Conservation (phyloP, 1,140 invertebrate genomes). For the Chelonus insularis region DNA sequence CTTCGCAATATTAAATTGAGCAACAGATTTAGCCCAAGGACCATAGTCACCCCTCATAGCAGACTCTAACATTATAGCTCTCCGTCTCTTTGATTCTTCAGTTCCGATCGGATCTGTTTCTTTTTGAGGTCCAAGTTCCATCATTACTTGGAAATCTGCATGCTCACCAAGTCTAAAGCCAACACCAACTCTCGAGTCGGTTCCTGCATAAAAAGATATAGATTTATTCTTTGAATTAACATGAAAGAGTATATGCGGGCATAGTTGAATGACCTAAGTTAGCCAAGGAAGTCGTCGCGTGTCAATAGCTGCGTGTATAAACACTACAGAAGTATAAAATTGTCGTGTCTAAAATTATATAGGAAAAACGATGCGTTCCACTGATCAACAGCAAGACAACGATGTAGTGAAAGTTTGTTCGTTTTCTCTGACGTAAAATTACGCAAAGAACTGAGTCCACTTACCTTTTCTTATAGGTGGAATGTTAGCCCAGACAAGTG, state of each 20-base stretch:
- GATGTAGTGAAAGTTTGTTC: conserved; percentile 15
- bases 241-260: background rate
- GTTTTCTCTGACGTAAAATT: conserved; percentile 22
- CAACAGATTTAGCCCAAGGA: conserved; percentile 50
- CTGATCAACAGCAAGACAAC: background rate
- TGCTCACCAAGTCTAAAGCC: conserved; percentile 78
- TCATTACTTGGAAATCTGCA: conserved; percentile 76
- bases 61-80: conserved; percentile 44
- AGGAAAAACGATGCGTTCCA: background rate
- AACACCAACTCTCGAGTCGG: conserved; percentile 76
- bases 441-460: conserved; percentile 14
- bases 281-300: no score
- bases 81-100: conserved; percentile 42
- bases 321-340: background rate
- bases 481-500: conserved; percentile 78
- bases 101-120: conserved; percentile 67
- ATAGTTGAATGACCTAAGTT: no score
- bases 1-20: conserved; percentile 43
- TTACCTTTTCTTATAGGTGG: conserved; percentile 83
- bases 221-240: background rate
- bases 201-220: conserved; percentile 61
- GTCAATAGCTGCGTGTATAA: conserved; percentile 1
- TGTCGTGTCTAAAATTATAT: background rate
- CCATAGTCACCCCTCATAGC: conserved; percentile 53
- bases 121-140: conserved; percentile 77